phyloP scores from a whole-genome alignment of 2,113 vertebrate species.

The Sapajus apella region DNA sequence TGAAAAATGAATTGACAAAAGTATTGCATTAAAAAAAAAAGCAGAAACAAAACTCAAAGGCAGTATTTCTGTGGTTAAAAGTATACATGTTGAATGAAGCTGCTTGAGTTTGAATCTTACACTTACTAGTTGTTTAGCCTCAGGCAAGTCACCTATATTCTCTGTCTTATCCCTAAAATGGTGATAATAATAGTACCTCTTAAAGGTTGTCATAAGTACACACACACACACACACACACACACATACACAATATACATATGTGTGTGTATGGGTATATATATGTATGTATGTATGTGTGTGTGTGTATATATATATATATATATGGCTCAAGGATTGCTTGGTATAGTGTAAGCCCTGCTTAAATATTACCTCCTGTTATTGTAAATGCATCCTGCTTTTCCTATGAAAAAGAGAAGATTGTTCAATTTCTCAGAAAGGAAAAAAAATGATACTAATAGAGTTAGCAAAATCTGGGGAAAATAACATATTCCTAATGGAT shows the following conservation, averaged over 20 bases:
- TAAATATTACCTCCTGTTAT: neutral
- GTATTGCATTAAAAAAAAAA: neutral
- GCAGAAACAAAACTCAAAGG: neutral
- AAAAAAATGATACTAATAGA: neutral
- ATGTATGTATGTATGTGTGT: no score
- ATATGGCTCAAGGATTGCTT: no score
- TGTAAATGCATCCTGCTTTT: neutral
- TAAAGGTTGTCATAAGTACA: neutral
- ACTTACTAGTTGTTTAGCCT: neutral
- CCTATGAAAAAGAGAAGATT: neutral
- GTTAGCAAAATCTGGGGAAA: neutral
- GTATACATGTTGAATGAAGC: neutral
- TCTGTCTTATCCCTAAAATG: neutral
- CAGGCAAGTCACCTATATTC: neutral
- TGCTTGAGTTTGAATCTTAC: neutral
- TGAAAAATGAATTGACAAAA: neutral
- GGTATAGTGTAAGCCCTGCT: neutral
- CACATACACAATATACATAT: neutral
- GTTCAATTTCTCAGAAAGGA: neutral
- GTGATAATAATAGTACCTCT: neutral
- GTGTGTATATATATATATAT: accelerated
- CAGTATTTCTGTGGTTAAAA: neutral
- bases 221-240: neutral
- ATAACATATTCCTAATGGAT: neutral
- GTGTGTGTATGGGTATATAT: no score